Evolutionary conservation across 37 sponge, comb jelly and placozoan genomes (phyloP).

Genomic region (Cladorhizidae sp.): DNA sequence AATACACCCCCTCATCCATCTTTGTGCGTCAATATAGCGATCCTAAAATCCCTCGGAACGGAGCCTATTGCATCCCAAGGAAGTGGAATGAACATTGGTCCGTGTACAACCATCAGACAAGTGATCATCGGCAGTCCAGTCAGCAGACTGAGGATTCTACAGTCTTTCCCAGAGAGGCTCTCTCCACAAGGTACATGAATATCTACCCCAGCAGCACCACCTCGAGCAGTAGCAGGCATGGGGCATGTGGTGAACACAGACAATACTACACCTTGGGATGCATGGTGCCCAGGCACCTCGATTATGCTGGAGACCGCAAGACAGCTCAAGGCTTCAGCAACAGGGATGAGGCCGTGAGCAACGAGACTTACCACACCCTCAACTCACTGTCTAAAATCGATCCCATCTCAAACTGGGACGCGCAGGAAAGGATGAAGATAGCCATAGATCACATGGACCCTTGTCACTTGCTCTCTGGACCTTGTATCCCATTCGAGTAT

Average conservation of each 20-base stretch:
- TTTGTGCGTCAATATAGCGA: constrained; percentile 8
- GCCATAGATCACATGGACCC: constrained; percentile 74
- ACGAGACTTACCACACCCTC: constrained; percentile 28
- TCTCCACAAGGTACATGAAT: not conserved
- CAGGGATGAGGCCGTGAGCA: not conserved
- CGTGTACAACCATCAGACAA: not conserved
- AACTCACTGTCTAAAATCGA: constrained; percentile 61
- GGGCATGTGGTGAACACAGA: not conserved
- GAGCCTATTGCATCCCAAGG: not conserved
- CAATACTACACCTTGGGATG: not conserved
- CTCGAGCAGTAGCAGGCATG: not conserved
- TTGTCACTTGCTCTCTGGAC: constrained; percentile 47
- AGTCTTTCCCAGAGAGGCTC: not conserved
- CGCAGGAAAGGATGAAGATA: constrained; percentile 57
- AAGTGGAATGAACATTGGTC: not conserved
- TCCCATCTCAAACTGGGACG: constrained; percentile 84
- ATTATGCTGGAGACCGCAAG: not conserved
- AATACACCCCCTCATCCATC: not conserved
- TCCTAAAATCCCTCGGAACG: not conserved
- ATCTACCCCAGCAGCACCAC: not conserved
- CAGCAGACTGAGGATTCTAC: not conserved
- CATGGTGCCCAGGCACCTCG: not conserved
- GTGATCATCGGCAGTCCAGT: constrained; percentile 4
- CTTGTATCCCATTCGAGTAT: constrained; percentile 44
- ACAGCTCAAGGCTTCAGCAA: not conserved